These are phyloP conservation scores for Tarsius wallacei DNA, from an alignment of 2,797 vertebrate genomes.

Conservation along the genomic window DNA sequence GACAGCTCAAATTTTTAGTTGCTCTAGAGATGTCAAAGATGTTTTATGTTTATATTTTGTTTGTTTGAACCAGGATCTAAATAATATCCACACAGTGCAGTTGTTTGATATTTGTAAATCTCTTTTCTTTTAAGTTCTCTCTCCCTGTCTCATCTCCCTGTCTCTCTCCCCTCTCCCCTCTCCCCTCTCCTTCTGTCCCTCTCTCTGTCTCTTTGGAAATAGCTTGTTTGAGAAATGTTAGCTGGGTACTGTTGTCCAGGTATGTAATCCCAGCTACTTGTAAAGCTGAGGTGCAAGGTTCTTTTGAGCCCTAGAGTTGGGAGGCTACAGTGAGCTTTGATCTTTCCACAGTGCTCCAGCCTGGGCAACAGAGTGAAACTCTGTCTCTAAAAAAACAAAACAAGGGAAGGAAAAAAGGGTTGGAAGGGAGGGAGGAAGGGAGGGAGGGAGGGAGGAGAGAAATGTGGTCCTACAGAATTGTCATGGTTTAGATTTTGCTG, in stretches of 20 bases:
- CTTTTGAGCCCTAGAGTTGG: rapidly evolving
- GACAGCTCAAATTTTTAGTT: background rate
- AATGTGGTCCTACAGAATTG: background rate
- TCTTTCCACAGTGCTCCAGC: background rate
- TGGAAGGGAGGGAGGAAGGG: too few species aligned
- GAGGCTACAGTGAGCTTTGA: background rate
- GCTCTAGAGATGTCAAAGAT: background rate
- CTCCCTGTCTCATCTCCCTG: background rate
- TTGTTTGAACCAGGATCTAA: background rate
- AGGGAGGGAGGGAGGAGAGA: background rate
- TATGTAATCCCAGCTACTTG: background rate
- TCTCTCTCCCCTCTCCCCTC: too few species aligned
- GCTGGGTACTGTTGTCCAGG: background rate
- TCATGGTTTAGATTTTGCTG: background rate
- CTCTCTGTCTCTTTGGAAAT: background rate
- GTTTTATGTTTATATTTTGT: background rate
- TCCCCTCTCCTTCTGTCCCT: background rate
- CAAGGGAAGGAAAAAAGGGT: too few species aligned
- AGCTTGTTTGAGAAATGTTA: background rate
- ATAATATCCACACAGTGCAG: background rate
- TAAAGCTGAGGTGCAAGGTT: background rate
- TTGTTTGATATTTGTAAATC: background rate
- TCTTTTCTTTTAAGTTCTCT: background rate
- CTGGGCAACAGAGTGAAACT: background rate
- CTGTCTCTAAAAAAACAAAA: background rate